Evolutionary conservation across 2,797 vertebrate genomes (phyloP), one percentile per base, ranked within the genome.

Genomic region (Enteromius radiatus): DNA sequence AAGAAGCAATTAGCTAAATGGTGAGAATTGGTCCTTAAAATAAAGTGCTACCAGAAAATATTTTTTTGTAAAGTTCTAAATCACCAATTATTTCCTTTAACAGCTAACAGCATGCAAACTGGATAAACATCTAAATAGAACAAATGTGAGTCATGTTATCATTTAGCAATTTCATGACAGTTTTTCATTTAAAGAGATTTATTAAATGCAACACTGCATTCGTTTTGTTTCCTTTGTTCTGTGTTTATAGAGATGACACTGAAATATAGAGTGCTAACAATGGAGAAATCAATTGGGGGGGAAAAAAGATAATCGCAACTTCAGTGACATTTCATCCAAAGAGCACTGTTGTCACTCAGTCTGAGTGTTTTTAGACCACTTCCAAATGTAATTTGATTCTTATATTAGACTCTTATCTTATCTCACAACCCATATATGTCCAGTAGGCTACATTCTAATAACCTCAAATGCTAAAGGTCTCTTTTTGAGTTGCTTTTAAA

Each of bases 391-490:
- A n/a, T 23, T 33, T 10, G 2, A 26, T 54, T 52, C 8, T 54
- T 49, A 23, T 63, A 49, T 64, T 23, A n/a, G 67, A 45, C 41
- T 47, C 26, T 59, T 59, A 70, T 69, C 56, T 63, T 47, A 68
- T 69, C 36, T 82, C 73, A 61, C 12, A 69, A 36, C 19, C 21
- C 3, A 59, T 45, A 43, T 28, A 49, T 45, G 19, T 67, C 33
- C 43, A 74, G 21, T 33, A 45, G 12, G 11, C 43, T 45, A 31
- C 21, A 71, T 71, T 41, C 38, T 3, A 75, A 81, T 65, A 81
- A 56, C 73, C 73, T 82, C 17, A 23, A 82, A 45, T 11, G n/a
- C 59, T 52, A 63, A 68, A 79, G n/a, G 4, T 36, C 14, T 36
- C 49, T 64, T 74, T 54, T 23, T 9, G 41, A 74, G 23, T 45